These are phyloP conservation scores for Lepidocyrtinus sp. DNA, from an alignment of 2,888 invertebrate genomes.

Conservation along the genomic window DNA sequence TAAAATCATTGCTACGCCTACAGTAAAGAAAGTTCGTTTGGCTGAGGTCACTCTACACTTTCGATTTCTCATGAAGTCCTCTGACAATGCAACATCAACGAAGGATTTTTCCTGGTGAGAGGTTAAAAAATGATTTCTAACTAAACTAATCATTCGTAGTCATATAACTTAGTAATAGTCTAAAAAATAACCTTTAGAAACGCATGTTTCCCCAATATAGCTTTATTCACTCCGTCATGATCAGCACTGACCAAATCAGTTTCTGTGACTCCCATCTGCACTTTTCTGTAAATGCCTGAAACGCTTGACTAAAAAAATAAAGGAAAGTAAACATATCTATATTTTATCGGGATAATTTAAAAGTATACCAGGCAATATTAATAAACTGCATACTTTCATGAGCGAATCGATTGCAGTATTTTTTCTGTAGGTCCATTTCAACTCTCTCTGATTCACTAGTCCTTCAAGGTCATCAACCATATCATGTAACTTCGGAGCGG, in stretches of 20 bases:
- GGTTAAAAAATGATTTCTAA: neutral
- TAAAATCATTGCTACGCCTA: slow-evolving; percentile 63
- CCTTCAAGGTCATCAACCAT: slow-evolving; percentile 66
- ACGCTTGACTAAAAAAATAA: slow-evolving; percentile 47
- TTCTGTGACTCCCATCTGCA: slow-evolving; percentile 57
- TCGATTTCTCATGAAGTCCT: slow-evolving; percentile 58
- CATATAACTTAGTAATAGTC: neutral
- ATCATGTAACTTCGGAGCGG: slow-evolving; percentile 65
- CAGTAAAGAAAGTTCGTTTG: slow-evolving; percentile 66
- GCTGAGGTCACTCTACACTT: slow-evolving; percentile 67
- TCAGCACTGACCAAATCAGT: slow-evolving; percentile 59
- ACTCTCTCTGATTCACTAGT: slow-evolving; percentile 51
- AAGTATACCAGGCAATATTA: neutral
- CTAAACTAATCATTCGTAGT: neutral
- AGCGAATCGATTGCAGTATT: slow-evolving; percentile 64
- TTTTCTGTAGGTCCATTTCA: slow-evolving; percentile 67
- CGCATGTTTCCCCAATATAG: slow-evolving; percentile 60
- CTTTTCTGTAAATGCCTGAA: slow-evolving; percentile 63
- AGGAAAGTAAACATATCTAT: neutral
- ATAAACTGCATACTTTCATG: too few species aligned
- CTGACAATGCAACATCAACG: slow-evolving; percentile 65
- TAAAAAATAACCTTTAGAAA: slow-evolving; percentile 64
- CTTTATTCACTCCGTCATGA: slow-evolving; percentile 59
- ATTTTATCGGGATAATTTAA: neutral
- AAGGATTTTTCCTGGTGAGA: slow-evolving; percentile 66